Evolutionary conservation across 2,888 invertebrate genomes (phyloP), one percentile per base, ranked within the genome.

Genomic region (Hipparchia sbordonii): DNA sequence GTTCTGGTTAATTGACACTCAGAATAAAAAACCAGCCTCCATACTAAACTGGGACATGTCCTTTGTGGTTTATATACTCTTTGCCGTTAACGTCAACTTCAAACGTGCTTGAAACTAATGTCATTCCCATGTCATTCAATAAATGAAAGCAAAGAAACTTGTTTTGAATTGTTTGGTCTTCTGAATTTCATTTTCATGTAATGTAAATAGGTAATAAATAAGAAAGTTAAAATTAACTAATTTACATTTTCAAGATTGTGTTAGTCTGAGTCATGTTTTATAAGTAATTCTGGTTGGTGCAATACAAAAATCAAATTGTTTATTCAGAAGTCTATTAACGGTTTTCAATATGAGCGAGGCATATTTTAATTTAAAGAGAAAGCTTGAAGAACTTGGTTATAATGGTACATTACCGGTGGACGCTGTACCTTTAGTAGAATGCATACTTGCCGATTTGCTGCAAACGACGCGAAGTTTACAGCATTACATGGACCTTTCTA

Each of bases 391-490:
- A 74, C 94, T 98, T 76, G 98, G 98, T 1, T 98, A 98, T 85
- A 95, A 95, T 62, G 96, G 97, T 82, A 92, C 95, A 1, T 92
- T 98, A 76, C 96, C 96, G 0, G 87, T 96, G 12, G 97, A 98
- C 76, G 96, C 96, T 62, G 94, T 98, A 59, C 96, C 97, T 56
- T 90, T 98, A 77, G 97, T 98, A 78, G 96, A 97, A 89, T 96
- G 95, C 83, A 87, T 98, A 73, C 91, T 98, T 70, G 96, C 96
- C 62, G 98, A 98, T 90, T 94, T 98, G 73, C 94, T 98, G 75
- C 96, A 97, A 85, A 98, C 98, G 8, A 98, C 98, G n/a, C 96
- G 97, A 79, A 97, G 96, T 83, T 93, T 98, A 71, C 96, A 97
- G 83, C 96, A 97, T 89, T 96, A 97, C 77, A 98, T 98, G 94